A percentile compares a stretch with the other conserved stretches of the same genome.
phyloP scores from a whole-genome alignment of 1,140 invertebrate genomes.

The Teleogryllus occipitalis region DNA sequence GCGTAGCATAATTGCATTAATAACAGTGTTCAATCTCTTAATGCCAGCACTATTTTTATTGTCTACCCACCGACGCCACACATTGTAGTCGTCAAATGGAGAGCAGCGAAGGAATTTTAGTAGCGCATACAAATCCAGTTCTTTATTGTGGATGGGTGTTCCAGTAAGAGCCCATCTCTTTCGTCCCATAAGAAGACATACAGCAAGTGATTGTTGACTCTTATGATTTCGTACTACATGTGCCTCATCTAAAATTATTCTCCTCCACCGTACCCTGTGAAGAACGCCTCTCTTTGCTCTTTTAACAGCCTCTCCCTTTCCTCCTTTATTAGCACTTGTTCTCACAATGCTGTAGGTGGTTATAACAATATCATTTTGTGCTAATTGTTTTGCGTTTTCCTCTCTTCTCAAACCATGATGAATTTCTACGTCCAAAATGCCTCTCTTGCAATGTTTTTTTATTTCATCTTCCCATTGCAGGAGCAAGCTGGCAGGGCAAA shows the following conservation, averaged over 20 bases:
- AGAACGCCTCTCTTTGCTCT: conserved; percentile 37
- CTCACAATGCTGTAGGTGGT: background rate
- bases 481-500: conserved; percentile 78
- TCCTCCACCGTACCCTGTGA: conserved; percentile 63
- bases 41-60: conserved; percentile 63
- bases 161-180: conserved; percentile 84
- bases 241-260: conserved; percentile 88
- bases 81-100: conserved; percentile 67
- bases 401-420: conserved; percentile 78
- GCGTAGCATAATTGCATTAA: conserved; percentile 72
- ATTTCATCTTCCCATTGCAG: conserved; percentile 87
- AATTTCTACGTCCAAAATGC: conserved; percentile 53
- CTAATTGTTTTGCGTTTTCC: conserved; percentile 45
- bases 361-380: background rate
- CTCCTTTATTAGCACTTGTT: background rate
- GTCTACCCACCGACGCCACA: conserved; percentile 58
- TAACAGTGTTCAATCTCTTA: conserved; percentile 64
- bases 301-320: background rate
- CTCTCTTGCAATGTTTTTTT: conserved; percentile 47
- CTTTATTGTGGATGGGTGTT: conserved; percentile 92
- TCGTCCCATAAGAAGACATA: conserved; percentile 50
- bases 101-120: conserved; percentile 74
- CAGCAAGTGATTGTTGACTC: conserved; percentile 59
- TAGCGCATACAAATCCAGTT: conserved; percentile 79
- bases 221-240: conserved; percentile 86